These are phyloP conservation scores for Cybosia mesomella DNA, from an alignment of 2,888 invertebrate genomes.

Conservation along the genomic window DNA sequence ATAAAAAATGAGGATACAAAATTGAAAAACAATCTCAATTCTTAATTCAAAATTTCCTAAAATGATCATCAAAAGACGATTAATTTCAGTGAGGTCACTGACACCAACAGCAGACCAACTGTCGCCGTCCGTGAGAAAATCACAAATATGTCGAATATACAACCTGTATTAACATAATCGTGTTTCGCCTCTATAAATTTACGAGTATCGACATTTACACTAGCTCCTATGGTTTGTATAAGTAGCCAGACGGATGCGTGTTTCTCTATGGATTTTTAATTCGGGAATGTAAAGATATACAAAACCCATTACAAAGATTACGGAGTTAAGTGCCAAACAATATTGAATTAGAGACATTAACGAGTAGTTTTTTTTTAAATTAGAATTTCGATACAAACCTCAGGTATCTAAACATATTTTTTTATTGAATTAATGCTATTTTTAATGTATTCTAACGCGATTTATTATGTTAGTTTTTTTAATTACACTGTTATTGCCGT, in stretches of 20 bases:
- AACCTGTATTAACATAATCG: conserved; percentile 77
- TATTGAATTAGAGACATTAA: not conserved
- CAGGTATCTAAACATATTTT: not conserved
- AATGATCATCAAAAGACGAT: conserved; percentile 21
- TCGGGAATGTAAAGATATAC: conserved; percentile 19
- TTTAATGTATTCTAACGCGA: not conserved
- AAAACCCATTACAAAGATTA: conserved; percentile 11
- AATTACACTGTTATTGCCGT: not conserved
- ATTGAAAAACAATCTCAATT: not conserved
- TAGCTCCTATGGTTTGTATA: conserved; percentile 29
- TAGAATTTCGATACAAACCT: not conserved
- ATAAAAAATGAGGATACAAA: not conserved
- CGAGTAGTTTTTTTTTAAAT: not conserved
- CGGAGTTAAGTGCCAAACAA: conserved; percentile 11
- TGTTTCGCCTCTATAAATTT: conserved; percentile 72
- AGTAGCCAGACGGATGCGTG: conserved; percentile 32
- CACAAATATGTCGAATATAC: conserved; percentile 69
- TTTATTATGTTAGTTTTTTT: not conserved
- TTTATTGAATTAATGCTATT: not conserved
- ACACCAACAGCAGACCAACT: conserved; percentile 73
- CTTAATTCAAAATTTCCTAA: conserved; percentile 17
- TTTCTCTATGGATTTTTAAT: conserved; percentile 17
- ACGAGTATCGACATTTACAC: conserved; percentile 43
- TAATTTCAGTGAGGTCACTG: conserved; percentile 65
- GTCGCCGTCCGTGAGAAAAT: conserved; percentile 82